Base-by-base conservation (phyloP, 2,888 invertebrate genomes). In the Lacanobia wlatinum region DNA sequence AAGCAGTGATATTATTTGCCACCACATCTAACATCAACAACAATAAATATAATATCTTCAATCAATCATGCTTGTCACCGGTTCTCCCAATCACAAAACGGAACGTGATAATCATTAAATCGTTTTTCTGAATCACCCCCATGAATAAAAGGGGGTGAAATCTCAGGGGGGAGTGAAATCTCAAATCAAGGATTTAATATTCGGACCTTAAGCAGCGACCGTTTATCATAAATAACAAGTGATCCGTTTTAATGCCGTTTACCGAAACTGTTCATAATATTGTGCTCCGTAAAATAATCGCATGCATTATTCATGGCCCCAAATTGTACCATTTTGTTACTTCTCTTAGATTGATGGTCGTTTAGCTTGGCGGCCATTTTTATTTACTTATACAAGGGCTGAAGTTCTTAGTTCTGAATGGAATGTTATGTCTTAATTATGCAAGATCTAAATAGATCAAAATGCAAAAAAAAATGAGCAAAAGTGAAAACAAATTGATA, bases 231-330 rank as follows among this genome's bases (percentile, higher is more conserved):
- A 84, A 81, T 80, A 85, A 78, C 73, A 70, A 78, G 75, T 72
- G 73, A 82, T 75, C 76, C 65, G 60, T 73, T 82, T 84, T 83
- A 87, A 85, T 74, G 52, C 83, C 70, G 65, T 80, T 73, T 58
- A 63, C 73, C 28, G 55, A 64, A 67, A 83, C 81, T 73, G 81
- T 67, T 65, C 78, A 66, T 82, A 84, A 82, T 78, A 79, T 85
- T 84, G 84, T 84, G 78, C 82, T 60, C 67, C 78, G 67, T 78
- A 76, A 84, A 85, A 87, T 86, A 87, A 87, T 82, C 82, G 75
- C 80, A 80, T 89, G 84, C 84, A 82, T 89, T 86, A 88, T 89
- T 88, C 85, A 87, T 86, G 34, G 65, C 16, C 50, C 55, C 55
- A 70, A 83, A 83, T 80, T 70, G 80, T 78, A 73, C 73, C 70